Percentiles rank a stretch among this genome's conserved stretches.
phyloP scores from a whole-genome alignment of 2,888 invertebrate species.

The Encarsia formosa region DNA sequence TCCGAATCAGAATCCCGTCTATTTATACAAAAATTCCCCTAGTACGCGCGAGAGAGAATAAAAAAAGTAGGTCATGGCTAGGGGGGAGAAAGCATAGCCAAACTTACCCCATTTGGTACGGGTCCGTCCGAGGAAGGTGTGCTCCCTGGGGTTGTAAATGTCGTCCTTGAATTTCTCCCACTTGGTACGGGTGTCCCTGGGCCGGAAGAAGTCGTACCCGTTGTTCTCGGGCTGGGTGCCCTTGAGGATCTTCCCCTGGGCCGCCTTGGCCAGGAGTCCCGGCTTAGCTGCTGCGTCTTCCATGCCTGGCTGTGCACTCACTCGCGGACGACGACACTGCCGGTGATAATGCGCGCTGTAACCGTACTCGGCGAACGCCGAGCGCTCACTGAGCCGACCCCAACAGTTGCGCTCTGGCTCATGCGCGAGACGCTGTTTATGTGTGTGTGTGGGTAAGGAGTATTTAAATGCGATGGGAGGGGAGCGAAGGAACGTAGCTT shows the following conservation, averaged over 20 bases:
- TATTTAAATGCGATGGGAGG: too few species aligned
- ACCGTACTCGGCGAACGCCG: slow-evolving; percentile 33
- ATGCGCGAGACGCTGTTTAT: too few species aligned
- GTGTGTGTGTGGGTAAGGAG: too few species aligned
- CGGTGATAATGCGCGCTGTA: too few species aligned
- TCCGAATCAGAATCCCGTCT: too few species aligned
- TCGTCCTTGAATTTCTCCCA: slow-evolving; percentile 41
- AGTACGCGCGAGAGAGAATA: too few species aligned
- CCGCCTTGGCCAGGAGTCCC: too few species aligned
- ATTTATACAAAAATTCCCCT: too few species aligned
- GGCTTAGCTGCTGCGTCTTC: too few species aligned
- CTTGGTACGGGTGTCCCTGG: slow-evolving; percentile 28
- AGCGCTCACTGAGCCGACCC: slow-evolving; percentile 34
- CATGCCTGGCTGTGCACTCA: too few species aligned
- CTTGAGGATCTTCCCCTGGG: slow-evolving; percentile 30
- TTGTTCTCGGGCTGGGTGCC: slow-evolving; percentile 6
- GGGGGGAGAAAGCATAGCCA: not conserved
- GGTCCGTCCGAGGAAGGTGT: slow-evolving; percentile 62
- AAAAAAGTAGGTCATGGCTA: not conserved
- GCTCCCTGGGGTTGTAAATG: slow-evolving; percentile 58
- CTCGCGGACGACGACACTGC: too few species aligned
- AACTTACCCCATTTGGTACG: slow-evolving; percentile 65
- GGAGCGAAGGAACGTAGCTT: too few species aligned
- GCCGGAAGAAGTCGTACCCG: slow-evolving; percentile 10
- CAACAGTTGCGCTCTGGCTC: not conserved